Evolutionary conservation across 2,888 invertebrate genomes (phyloP), one percentile per base, ranked within the genome.

Genomic region (Amphiduros pacificus): DNA sequence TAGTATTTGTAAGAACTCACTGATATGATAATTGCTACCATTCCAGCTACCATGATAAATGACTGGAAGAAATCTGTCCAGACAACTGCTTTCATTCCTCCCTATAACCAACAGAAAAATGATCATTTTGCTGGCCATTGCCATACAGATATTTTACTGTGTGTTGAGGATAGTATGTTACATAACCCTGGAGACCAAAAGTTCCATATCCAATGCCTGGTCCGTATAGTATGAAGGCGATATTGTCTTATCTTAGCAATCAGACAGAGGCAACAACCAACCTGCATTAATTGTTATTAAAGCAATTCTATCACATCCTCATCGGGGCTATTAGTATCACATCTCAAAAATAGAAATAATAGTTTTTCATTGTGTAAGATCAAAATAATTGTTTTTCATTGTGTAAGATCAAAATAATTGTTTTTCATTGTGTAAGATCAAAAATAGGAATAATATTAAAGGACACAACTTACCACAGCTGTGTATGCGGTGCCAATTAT

Each of bases 21-120:
- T 41, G 14, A 11, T 20, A 27, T 24, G 11, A 32, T 4, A 1
- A 55, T 40, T 2, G 40, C 17, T n/a, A 55, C 14, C 40, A 55
- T 22, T 11, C 55, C 55, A 2, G 27, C 27, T 9, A 36, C 4
- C 55, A 55, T 55, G 40, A 55, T 26, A 11, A 55, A 1, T 27
- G 26, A 11, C 27, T 55, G 55, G 27, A 55, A 55, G 24, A 40
- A 36, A 55, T 55, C 55, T 2, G 55, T 40, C 55, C 55, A 55
- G 3, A 55, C 41, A 6, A 55, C 55, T 6, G 40, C 55, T 17
- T 55, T 55, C 17, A 55, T 26, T 40, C 55, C 55, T 17, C 55
- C 55, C 55, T 55, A 24, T 5, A n/a, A 4, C 11, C 22, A 54
- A 20, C 1, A 54, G 4, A 22, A 40, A 26, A 53, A 28, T 28